A percentile compares a stretch with the other conserved stretches of the same genome.
phyloP scores from a whole-genome alignment of 23 tunicate species.

The Halocynthia roretzi region DNA sequence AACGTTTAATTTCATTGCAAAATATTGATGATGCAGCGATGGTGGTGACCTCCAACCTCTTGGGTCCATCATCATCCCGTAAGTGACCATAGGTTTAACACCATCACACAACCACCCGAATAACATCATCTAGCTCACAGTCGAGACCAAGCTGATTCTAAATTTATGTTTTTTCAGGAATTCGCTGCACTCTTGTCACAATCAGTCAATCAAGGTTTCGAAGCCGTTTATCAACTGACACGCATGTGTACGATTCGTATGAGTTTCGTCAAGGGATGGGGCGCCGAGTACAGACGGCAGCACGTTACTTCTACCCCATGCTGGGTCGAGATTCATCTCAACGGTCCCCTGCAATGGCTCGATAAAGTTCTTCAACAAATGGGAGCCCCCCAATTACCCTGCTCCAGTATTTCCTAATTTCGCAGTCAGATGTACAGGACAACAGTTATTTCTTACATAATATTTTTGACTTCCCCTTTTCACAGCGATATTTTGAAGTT shows the following conservation, averaged over 20 bases:
- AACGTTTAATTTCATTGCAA: too few species aligned
- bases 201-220: conserved; percentile 94
- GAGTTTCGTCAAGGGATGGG: conserved; percentile 99
- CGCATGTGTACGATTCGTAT: conserved; percentile 98
- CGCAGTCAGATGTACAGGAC: too few species aligned
- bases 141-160: not conserved
- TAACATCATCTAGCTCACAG: too few species aligned
- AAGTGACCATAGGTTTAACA: too few species aligned
- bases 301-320: conserved; percentile 98
- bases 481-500: too few species aligned
- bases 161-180: conserved; percentile 37
- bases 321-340: conserved; percentile 98
- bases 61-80: too few species aligned
- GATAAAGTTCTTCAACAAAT: conserved; percentile 43
- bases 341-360: conserved; percentile 97
- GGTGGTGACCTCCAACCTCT: too few species aligned
- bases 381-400: conserved; percentile 92
- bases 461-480: too few species aligned
- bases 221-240: conserved; percentile 83
- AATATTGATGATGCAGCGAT: too few species aligned
- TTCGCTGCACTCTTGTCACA: conserved; percentile 93
- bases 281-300: conserved; percentile 95
- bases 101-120: too few species aligned
- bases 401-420: conserved; percentile 83
- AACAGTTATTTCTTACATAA: too few species aligned